Base-by-base conservation (phyloP, 64 coral and sea anemone species). In the Montipora sp. region DNA sequence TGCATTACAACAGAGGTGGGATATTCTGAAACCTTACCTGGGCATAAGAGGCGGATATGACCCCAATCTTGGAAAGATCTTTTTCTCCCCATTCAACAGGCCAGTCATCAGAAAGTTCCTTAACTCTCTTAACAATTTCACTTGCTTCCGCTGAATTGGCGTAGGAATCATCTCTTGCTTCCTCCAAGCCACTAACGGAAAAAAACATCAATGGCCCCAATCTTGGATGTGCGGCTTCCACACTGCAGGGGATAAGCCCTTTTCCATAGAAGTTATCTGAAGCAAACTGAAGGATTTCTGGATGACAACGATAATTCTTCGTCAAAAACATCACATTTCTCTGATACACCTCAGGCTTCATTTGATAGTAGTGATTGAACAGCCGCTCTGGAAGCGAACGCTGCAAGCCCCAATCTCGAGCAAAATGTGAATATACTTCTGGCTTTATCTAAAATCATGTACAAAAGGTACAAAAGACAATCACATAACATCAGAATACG, bases 231-330 rank as follows among this genome's bases (percentile, higher is more conserved):
- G 86, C 44, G 16, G 49, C 59, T 57, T 78, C 76, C 43, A 70
- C 36, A 23, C 69, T 20, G 43, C 80, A 47, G 45, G 89, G 77
- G 11, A 87, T 75, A 4, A 95, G 80, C 12, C 83, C 50, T 61
- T 84, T 49, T 22, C 90, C 85, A 60, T 96, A 96, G 27, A 92
- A 92, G 59, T 89, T 84, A 50, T 89, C 58, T 1, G 90, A 92
- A 3, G 94, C 80, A 74, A 96, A 96, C 24, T 84, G 48, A 8
- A 96, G 80, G 22, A 96, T 96, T 7, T 93, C 95, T 11, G 83
- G 51, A 67, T 90, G 84, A 19, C 95, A 88, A 4, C 95, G 95
- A 14, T 96, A 96, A 88, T 96, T 96, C 78, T 93, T 90, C 6
- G 86, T 92, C 73, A 96, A 15, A 55, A 96, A 93, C 87, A 83